These are phyloP conservation scores for Holothuria leucospilota DNA, from an alignment of 53 echinoderm and acorn worm genomes.

Conservation along the genomic window DNA sequence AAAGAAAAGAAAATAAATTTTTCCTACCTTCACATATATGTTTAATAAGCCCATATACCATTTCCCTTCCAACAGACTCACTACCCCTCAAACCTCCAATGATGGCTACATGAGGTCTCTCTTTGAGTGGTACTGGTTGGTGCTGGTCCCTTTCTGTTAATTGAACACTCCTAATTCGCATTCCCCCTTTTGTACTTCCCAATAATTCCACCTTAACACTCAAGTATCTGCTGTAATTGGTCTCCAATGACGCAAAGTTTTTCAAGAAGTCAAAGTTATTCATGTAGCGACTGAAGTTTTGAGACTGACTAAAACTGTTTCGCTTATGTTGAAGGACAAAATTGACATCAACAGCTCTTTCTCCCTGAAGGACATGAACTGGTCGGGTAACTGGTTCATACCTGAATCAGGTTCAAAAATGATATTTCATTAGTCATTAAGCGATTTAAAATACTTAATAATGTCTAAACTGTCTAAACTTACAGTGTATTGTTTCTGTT, in stretches of 20 bases:
- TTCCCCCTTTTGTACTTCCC: conserved; percentile 52
- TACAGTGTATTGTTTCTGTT: no score
- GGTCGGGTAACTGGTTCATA: conserved; percentile 58
- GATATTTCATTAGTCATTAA: no score
- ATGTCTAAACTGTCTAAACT: no score
- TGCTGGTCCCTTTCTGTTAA: conserved; percentile 28
- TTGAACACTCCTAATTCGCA: conserved; percentile 54
- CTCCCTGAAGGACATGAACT: conserved; percentile 45
- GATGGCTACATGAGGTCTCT: conserved; percentile 78
- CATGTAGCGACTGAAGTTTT: conserved; percentile 70
- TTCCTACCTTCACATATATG: conserved; percentile 86
- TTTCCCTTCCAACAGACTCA: conserved; percentile 88
- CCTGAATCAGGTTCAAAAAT: background rate
- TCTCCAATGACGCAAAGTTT: conserved; percentile 50
- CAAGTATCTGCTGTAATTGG: conserved; percentile 21
- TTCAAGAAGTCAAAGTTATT: conserved; percentile 59
- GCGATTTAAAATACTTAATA: no score
- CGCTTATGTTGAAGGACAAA: conserved; percentile 64
- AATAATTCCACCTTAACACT: conserved; percentile 54
- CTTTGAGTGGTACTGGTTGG: background rate
- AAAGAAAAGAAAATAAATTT: no score
- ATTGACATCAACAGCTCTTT: conserved; percentile 61
- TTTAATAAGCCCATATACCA: conserved; percentile 82
- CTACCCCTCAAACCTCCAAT: conserved; percentile 90
- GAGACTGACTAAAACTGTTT: conserved; percentile 70